These are phyloP conservation scores for Hyposoter didymator DNA, from an alignment of 2,888 invertebrate species.

Conservation along the genomic window DNA sequence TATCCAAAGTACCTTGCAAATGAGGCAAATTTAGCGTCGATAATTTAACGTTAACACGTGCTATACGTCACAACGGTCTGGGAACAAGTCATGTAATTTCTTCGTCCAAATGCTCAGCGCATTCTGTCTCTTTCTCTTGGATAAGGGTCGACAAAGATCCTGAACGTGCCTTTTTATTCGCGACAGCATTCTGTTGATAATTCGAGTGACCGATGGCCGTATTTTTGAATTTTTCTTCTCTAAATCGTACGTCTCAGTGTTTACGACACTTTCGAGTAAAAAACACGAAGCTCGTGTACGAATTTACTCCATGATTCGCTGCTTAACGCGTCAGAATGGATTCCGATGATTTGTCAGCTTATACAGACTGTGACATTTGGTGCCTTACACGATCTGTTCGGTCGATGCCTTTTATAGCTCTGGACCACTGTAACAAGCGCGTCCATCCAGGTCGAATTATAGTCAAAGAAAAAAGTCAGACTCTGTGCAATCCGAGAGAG, in stretches of 20 bases:
- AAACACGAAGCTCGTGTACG: constrained; percentile 10
- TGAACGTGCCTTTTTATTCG: constrained; percentile 31
- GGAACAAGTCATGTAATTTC: neutral
- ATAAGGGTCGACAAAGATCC: neutral
- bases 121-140: constrained; percentile 8
- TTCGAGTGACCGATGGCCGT: constrained; percentile 3
- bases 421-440: too few species aligned
- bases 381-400: too few species aligned
- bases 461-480: too few species aligned
- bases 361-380: too few species aligned
- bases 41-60: constrained; percentile 16
- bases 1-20: constrained; percentile 42
- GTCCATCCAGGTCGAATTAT: too few species aligned
- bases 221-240: neutral
- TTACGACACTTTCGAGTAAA: neutral
- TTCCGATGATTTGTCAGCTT: neutral
- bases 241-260: neutral
- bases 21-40: constrained; percentile 19
- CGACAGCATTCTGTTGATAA: neutral
- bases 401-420: too few species aligned
- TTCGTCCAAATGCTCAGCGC: neutral
- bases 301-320: neutral
- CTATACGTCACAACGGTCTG: neutral
- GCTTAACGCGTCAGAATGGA: neutral
- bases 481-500: too few species aligned